Conservation (phyloP, 2,113 vertebrate genomes). For the Callorhinus ursinus region DNA sequence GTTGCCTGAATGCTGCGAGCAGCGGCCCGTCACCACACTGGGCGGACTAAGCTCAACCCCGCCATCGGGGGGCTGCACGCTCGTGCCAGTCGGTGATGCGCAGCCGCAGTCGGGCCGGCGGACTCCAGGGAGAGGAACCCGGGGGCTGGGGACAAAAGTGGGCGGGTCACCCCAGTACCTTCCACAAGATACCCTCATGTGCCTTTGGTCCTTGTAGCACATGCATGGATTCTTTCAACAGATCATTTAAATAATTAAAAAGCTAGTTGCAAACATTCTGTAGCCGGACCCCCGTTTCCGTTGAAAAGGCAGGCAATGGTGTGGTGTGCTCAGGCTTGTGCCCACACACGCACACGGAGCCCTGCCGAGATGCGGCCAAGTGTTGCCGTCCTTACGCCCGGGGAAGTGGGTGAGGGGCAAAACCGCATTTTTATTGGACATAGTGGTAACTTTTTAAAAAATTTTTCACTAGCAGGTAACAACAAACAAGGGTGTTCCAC, state of each 20-base stretch:
- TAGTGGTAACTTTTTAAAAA: not conserved
- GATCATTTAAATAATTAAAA: fast-evolving
- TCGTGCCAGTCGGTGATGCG: fast-evolving
- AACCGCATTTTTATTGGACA: not conserved
- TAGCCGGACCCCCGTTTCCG: not conserved
- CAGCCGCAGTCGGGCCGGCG: too few species aligned
- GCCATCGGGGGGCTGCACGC: not conserved
- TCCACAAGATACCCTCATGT: too few species aligned
- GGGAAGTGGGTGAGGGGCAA: not conserved
- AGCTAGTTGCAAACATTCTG: not conserved
- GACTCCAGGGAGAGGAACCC: not conserved
- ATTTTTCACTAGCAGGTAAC: not conserved
- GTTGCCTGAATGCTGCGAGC: fast-evolving
- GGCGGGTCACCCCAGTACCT: fast-evolving
- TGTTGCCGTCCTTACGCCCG: not conserved
- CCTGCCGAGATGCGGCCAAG: fast-evolving
- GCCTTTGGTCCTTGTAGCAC: fast-evolving
- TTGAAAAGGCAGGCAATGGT: not conserved
- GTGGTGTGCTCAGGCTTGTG: fast-evolving
- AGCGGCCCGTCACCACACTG: fast-evolving
- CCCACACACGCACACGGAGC: fast-evolving
- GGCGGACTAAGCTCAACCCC: fast-evolving
- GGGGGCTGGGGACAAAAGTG: not conserved
- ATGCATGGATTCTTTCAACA: fast-evolving
- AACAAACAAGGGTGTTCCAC: not conserved